These are phyloP conservation scores for Panagrolaimus sp. DNA, from an alignment of 1,140 invertebrate species.

Conservation along the genomic window DNA sequence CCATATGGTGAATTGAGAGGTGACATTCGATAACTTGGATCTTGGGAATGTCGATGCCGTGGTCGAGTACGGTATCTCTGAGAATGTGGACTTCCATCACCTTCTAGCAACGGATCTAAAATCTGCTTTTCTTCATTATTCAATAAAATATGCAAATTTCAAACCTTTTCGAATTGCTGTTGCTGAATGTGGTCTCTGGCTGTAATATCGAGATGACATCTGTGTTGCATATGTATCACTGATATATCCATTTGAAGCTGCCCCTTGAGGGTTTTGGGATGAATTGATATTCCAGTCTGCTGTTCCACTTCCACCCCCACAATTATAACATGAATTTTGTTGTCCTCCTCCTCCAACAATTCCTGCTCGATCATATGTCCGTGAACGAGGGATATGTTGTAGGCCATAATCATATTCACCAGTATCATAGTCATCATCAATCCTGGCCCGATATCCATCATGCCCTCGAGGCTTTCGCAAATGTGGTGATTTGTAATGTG, in stretches of 20 bases:
- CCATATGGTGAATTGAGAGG: neutral
- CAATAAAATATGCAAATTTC: neutral
- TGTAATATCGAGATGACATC: neutral
- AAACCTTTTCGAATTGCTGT: slow-evolving; percentile 29
- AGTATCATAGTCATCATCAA: neutral
- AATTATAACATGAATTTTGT: neutral
- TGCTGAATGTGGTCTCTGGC: slow-evolving; percentile 36
- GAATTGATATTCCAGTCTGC: slow-evolving; percentile 15
- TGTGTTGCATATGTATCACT: neutral
- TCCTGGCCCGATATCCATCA: neutral
- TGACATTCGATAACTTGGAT: slow-evolving; percentile 10
- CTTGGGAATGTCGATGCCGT: slow-evolving; percentile 10
- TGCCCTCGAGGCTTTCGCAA: neutral
- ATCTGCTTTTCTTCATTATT: neutral
- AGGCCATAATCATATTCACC: neutral
- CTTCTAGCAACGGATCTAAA: neutral
- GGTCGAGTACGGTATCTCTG: neutral
- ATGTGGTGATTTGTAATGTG: neutral
- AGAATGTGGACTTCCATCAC: neutral
- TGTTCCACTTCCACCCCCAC: neutral
- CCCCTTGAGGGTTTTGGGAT: slow-evolving; percentile 1
- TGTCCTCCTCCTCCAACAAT: neutral
- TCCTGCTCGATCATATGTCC: neutral
- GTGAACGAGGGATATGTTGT: slow-evolving; percentile 1
- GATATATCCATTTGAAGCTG: slow-evolving; percentile 4